Evolutionary conservation across 2,888 invertebrate genomes (phyloP).

Genomic region (Poecilus cupreus): DNA sequence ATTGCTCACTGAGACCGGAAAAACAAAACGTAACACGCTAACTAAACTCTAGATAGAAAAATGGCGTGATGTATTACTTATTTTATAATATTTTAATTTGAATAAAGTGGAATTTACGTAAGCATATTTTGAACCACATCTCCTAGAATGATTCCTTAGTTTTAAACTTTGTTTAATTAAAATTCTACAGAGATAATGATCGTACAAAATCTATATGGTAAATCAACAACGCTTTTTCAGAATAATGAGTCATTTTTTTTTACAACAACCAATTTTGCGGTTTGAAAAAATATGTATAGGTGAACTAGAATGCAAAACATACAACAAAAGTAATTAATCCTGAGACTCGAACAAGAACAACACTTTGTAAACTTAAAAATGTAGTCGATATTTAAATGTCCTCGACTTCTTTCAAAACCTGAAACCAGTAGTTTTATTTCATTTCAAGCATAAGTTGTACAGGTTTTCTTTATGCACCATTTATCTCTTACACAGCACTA

Average conservation of each 20-base stretch:
- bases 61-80: no score
- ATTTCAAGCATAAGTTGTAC: background rate
- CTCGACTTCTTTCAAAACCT: constrained; percentile 24
- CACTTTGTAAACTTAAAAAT: background rate
- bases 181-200: no score
- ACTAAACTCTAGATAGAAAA: no score
- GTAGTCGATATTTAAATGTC: constrained; percentile 37
- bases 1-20: no score
- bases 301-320: constrained; percentile 15
- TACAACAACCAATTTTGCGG: background rate
- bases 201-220: background rate
- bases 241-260: background rate
- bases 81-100: no score
- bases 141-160: no score
- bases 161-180: no score
- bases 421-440: constrained; percentile 20
- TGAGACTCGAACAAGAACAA: background rate
- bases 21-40: no score
- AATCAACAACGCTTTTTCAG: background rate
- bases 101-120: no score
- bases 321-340: constrained; percentile 14
- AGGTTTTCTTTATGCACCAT: background rate
- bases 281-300: background rate
- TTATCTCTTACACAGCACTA: background rate
- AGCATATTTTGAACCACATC: no score